phyloP scores from a whole-genome alignment of 2,113 vertebrate genomes.

The Entelurus aequoreus region DNA sequence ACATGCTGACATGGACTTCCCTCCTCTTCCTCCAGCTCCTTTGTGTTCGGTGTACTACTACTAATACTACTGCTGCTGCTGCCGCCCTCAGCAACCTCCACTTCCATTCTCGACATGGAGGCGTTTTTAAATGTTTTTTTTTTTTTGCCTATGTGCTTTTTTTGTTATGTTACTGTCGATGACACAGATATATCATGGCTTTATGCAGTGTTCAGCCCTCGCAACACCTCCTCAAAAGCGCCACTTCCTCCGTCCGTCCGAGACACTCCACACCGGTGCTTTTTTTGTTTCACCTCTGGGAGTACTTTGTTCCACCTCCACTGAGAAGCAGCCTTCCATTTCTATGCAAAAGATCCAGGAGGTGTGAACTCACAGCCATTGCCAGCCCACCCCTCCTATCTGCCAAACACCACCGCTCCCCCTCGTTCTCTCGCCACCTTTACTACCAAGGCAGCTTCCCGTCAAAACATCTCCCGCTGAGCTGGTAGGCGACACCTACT shows the following conservation, averaged over 20 bases:
- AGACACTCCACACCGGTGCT: conserved; percentile 63
- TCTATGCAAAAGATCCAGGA: conserved; percentile 75
- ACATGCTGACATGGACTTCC: conserved; percentile 35
- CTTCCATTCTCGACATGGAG: conserved; percentile 56
- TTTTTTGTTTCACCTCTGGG: conserved; percentile 53
- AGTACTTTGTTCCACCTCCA: conserved; percentile 62
- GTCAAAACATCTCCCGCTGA: conserved; percentile 24
- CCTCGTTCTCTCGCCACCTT: conserved; percentile 19
- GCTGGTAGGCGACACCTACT: conserved; percentile 45
- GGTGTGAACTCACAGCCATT: conserved; percentile 56
- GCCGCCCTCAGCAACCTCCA: conserved; percentile 63
- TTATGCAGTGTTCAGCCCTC: conserved; percentile 61
- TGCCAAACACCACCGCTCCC: conserved; percentile 31
- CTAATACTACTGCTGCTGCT: conserved; percentile 40
- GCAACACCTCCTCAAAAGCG: conserved; percentile 13
- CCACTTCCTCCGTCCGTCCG: conserved; percentile 24
- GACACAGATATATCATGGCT: conserved; percentile 38
- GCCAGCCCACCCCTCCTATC: conserved; percentile 12
- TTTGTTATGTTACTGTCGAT: conserved; percentile 37
- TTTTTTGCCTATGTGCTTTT: conserved; percentile 9
- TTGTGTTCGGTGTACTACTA: conserved; percentile 64
- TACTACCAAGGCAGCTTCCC: conserved; percentile 59
- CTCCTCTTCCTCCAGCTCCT: conserved; percentile 49
- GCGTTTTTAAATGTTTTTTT: conserved; percentile 34
- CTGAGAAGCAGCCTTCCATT: conserved; percentile 66